These are phyloP conservation scores for Drosophila testacea DNA, from an alignment of 2,888 invertebrate species.

Conservation along the genomic window DNA sequence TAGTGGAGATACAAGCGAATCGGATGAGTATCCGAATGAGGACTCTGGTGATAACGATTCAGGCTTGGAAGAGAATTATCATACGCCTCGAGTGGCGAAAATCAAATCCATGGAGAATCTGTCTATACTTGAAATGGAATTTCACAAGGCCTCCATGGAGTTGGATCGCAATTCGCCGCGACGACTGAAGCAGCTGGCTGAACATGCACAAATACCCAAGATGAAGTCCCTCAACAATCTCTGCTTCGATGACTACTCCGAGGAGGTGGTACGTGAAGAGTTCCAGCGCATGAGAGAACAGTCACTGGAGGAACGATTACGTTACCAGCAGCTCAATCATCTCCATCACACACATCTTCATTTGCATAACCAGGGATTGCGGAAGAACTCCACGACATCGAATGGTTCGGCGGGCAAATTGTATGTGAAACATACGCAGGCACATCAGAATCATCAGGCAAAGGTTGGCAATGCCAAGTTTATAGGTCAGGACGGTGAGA, in stretches of 20 bases:
- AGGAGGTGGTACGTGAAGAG: slow-evolving; percentile 79
- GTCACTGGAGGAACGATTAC: slow-evolving; percentile 75
- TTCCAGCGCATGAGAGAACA: slow-evolving; percentile 81
- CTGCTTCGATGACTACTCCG: slow-evolving; percentile 82
- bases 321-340: slow-evolving; percentile 65
- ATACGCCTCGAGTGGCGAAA: slow-evolving; percentile 84
- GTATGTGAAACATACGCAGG: slow-evolving; percentile 74
- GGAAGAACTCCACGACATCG: slow-evolving; percentile 78
- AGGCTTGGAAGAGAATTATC: slow-evolving; percentile 84
- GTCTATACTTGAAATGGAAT: slow-evolving; percentile 84
- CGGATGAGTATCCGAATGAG: slow-evolving; percentile 63
- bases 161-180: slow-evolving; percentile 84
- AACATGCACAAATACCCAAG: slow-evolving; percentile 80
- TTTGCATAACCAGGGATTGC: slow-evolving; percentile 48
- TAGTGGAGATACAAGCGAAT: slow-evolving; percentile 67
- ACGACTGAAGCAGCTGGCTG: slow-evolving; percentile 78
- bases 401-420: slow-evolving; percentile 77
- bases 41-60: slow-evolving; percentile 83
- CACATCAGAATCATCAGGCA: slow-evolving; percentile 54
- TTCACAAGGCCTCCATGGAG: slow-evolving; percentile 83
- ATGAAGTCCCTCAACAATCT: slow-evolving; percentile 85
- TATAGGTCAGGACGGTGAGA: slow-evolving; percentile 83
- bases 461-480: slow-evolving; percentile 85
- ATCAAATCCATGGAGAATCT: slow-evolving; percentile 85
- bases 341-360: slow-evolving; percentile 33